phyloP scores from a whole-genome alignment of 2,797 vertebrate genomes.

The Alcedo quadribrachys region DNA sequence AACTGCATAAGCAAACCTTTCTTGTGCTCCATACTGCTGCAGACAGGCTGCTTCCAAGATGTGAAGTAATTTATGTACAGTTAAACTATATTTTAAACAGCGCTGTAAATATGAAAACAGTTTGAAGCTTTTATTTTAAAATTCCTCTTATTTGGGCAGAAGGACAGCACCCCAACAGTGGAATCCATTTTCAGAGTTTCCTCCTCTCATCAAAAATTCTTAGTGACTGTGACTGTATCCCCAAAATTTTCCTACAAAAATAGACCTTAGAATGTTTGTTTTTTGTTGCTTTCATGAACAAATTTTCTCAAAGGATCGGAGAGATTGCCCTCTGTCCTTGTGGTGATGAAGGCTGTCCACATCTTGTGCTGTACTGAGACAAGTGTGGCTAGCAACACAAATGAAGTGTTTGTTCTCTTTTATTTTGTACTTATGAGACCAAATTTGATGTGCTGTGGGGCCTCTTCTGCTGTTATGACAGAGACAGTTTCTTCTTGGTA shows the following conservation, averaged over 20 bases:
- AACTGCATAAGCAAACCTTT: constrained; percentile 22
- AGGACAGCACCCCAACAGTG: background rate
- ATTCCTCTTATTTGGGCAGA: background rate
- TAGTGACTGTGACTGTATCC: background rate
- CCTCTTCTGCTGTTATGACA: background rate
- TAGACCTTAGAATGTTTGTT: background rate
- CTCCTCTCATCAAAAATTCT: background rate
- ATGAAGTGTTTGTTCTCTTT: background rate
- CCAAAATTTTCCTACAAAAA: background rate
- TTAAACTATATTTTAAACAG: constrained; percentile 5
- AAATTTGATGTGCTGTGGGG: background rate
- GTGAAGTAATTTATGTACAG: background rate
- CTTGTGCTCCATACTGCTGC: background rate
- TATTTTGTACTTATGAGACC: background rate
- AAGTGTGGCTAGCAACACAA: background rate
- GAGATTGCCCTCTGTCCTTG: background rate
- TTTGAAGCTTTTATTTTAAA: background rate
- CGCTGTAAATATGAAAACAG: background rate
- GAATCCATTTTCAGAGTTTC: background rate
- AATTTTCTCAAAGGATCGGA: background rate
- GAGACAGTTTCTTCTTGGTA: background rate
- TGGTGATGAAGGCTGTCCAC: background rate
- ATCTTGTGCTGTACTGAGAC: background rate
- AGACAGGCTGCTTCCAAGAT: constrained; percentile 5
- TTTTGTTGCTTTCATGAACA: background rate